Evolutionary conservation across 2,797 vertebrate species (phyloP).

Genomic region (Rhinatrema bivittatum): DNA sequence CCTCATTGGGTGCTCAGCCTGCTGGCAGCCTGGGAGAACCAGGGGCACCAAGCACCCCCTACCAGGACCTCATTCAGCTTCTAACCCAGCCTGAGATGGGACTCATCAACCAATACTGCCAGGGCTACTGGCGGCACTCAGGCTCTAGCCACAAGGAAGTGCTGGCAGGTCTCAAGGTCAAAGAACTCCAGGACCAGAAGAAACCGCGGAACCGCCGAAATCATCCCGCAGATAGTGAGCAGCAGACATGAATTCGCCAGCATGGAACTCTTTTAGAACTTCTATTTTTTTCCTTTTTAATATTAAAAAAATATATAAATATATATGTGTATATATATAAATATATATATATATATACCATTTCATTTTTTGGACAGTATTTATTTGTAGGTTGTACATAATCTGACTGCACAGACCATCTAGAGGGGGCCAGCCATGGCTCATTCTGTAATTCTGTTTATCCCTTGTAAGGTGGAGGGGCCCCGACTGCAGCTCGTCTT

Average conservation of each 20-base stretch:
- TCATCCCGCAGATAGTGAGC: conserved; percentile 69
- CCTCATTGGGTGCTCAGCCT: conserved; percentile 18
- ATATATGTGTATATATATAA: conserved; percentile 45
- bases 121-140: conserved; percentile 89
- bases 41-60: conserved; percentile 70
- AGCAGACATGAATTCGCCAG: conserved; percentile 78
- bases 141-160: conserved; percentile 64
- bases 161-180: conserved; percentile 62
- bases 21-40: conserved; percentile 34
- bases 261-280: conserved; percentile 38
- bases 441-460: not conserved
- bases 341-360: conserved; percentile 34
- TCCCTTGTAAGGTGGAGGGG: not conserved
- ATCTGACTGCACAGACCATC: conserved; percentile 47
- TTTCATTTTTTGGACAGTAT: conserved; percentile 58
- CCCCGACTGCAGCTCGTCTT: conserved; percentile 2
- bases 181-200: conserved; percentile 88
- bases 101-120: conserved; percentile 97
- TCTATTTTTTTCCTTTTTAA: conserved; percentile 44
- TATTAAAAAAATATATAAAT: conserved; percentile 66
- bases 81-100: conserved; percentile 94
- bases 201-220: conserved; percentile 94
- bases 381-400: conserved; percentile 91
- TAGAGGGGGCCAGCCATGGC: conserved; percentile 10
- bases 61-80: conserved; percentile 94